Base-by-base conservation (phyloP, 2,888 invertebrate species). In the Stenoptilia bipunctidactyla region DNA sequence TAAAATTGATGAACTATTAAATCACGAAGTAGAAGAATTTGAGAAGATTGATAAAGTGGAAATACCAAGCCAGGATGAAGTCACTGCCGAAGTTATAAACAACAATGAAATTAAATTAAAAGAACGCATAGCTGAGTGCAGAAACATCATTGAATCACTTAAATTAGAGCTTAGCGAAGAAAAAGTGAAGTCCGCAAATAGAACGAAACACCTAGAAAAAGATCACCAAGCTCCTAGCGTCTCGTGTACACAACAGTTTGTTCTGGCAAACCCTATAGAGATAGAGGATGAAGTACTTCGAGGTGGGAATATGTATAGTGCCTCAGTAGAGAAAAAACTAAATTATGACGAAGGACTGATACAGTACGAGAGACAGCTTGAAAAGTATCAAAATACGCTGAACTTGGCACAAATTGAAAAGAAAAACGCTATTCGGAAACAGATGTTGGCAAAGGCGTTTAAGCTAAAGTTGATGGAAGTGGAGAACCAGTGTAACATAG, bases 401-500 rank as follows among this genome's bases (percentile, higher is more conserved):
- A 74, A 72, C 40, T 69, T 77, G 61, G 83, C 82, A 9, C 80
- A 83, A 46, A 61, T 67, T 37, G 82, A 80, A 49, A 84, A 80
- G 56, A 79, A 77, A 46, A 79, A 77, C 50, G 79, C 76, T 9
- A 79, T 80, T 27, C 61, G 75, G 44, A 80, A 74, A 51, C 72
- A 80, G 56, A 82, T 82, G 79, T 52, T 84, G 15, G 58, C 76
- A n/a, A 83, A 82, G 56, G 80, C 76, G 38, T 82, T 67, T 45
- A 68, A 65, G 43, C 48, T 83, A 6, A 84, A 80, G 47, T 58
- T 82, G 34, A 50, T 82, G 45, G 83, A 82, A 56, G 70, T 83
- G 13, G 83, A 84, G 59, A 83, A 83, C 47, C 82, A 83, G 55
- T 82, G 82, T 46, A 83, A 82, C 44, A 71, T 80, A 45, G 82